Evolutionary conservation across 2,888 invertebrate genomes (phyloP).

Genomic region (Pandemis cinnamomeana): DNA sequence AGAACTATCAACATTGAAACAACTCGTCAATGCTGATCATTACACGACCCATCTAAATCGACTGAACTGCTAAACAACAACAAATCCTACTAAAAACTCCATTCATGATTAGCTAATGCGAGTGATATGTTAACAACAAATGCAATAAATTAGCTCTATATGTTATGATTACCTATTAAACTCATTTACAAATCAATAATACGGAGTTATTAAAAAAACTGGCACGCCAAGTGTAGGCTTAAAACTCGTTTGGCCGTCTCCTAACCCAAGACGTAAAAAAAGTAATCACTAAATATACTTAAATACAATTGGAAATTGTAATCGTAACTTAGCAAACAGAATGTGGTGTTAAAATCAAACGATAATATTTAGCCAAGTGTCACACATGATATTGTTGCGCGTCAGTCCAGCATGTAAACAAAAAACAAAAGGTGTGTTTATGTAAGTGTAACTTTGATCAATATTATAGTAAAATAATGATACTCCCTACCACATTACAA

Average conservation of each 20-base stretch:
- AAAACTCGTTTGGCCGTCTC: constrained; percentile 61
- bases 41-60: background rate
- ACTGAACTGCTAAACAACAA: background rate
- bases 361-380: constrained; percentile 34
- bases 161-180: background rate
- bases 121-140: background rate
- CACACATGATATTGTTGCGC: constrained; percentile 25
- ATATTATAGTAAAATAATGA: background rate
- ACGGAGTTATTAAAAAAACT: constrained; percentile 57
- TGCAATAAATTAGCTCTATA: background rate
- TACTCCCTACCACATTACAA: too few species aligned
- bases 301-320: constrained; percentile 16
- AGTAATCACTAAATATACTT: constrained; percentile 22
- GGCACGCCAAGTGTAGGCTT: constrained; percentile 62
- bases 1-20: background rate
- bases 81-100: background rate
- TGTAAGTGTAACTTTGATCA: background rate
- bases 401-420: constrained; percentile 12
- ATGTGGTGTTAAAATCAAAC: background rate
- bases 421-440: background rate
- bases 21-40: background rate
- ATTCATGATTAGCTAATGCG: background rate
- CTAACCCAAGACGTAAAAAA: constrained; percentile 45
- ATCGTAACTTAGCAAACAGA: background rate
- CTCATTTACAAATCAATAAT: constrained; percentile 41